Percentiles rank a stretch among this genome's conserved stretches.
phyloP scores from a whole-genome alignment of 1,140 invertebrate species.

The Magallana ariakensis region DNA sequence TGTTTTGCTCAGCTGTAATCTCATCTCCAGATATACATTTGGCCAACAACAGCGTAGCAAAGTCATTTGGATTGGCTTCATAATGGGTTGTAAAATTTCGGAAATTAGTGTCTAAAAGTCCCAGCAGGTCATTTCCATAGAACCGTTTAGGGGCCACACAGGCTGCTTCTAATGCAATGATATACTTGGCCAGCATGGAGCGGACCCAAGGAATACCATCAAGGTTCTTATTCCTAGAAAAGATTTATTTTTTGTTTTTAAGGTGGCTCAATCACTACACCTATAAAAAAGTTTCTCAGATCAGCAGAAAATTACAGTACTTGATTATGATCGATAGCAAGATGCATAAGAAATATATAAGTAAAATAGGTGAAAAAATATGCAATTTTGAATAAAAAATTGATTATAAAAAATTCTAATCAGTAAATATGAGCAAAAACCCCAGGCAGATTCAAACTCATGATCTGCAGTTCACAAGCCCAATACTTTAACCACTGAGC shows the following conservation, averaged over 20 bases:
- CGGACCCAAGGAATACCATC: conserved; percentile 6
- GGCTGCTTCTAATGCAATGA: conserved; percentile 26
- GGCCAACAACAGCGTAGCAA: background rate
- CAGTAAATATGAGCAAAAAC: no score
- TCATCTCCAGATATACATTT: background rate
- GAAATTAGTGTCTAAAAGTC: background rate
- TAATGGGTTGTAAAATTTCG: background rate
- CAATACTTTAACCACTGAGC: no score
- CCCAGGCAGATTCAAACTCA: no score
- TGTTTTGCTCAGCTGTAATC: background rate
- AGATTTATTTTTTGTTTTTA: background rate
- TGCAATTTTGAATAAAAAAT: background rate
- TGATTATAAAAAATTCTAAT: background rate
- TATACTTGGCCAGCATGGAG: conserved; percentile 1
- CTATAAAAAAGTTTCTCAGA: background rate
- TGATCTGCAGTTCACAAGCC: no score
- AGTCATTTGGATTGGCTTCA: background rate
- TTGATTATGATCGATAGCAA: background rate
- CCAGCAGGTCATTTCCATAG: conserved; percentile 17
- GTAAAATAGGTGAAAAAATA: background rate
- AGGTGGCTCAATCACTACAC: background rate
- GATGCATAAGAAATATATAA: background rate
- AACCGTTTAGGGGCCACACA: conserved; percentile 16
- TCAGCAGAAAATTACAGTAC: background rate
- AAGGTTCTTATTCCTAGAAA: background rate